These are phyloP conservation scores for Chionomys nivalis DNA, from an alignment of 2,113 vertebrate genomes.

Conservation along the genomic window DNA sequence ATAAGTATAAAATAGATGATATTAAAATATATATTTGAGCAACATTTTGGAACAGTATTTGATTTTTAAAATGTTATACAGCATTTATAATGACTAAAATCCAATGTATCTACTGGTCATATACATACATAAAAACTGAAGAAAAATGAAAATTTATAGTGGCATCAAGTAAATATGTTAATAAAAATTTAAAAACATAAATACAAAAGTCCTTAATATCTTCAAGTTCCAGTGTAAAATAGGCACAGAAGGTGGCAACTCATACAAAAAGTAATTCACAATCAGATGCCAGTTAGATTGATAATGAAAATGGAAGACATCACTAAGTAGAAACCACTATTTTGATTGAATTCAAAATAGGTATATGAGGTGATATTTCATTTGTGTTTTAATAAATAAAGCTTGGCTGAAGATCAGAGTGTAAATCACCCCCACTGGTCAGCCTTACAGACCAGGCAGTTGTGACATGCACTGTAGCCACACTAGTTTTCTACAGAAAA, in stretches of 20 bases:
- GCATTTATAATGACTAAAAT: slow-evolving; percentile 21
- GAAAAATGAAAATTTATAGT: neutral
- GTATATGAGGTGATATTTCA: no score
- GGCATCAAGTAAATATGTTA: neutral
- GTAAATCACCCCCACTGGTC: no score
- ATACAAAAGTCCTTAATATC: neutral
- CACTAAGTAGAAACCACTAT: slow-evolving; percentile 38
- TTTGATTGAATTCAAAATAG: slow-evolving; percentile 55
- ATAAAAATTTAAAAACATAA: neutral
- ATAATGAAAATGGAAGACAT: slow-evolving; percentile 55
- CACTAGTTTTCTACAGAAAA: no score
- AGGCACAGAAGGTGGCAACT: neutral
- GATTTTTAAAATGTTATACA: neutral
- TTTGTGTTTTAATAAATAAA: no score
- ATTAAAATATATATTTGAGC: neutral
- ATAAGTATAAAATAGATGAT: neutral
- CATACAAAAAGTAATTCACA: slow-evolving; percentile 49
- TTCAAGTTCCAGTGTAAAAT: slow-evolving; percentile 5
- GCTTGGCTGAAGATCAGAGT: no score
- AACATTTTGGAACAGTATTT: neutral
- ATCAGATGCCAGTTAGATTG: slow-evolving; percentile 46
- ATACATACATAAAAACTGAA: neutral
- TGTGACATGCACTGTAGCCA: no score
- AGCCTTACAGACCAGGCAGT: no score
- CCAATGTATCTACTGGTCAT: neutral